These are phyloP conservation scores for Platycercus adscitus DNA, from an alignment of 2,113 vertebrate species.

Conservation along the genomic window DNA sequence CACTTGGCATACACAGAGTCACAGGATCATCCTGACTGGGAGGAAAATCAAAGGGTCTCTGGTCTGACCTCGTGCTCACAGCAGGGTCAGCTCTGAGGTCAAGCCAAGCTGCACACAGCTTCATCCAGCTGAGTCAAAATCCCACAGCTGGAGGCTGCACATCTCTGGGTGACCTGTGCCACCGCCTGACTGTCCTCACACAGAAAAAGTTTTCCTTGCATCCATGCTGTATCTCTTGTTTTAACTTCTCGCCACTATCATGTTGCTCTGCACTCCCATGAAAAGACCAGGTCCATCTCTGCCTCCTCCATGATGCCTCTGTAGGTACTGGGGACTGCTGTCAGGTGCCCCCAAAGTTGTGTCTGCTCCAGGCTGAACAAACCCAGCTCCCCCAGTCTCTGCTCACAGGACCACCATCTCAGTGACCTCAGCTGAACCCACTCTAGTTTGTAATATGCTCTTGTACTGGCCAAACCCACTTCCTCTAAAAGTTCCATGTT, in stretches of 20 bases:
- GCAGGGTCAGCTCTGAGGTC: neutral
- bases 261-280: neutral
- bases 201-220: neutral
- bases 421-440: neutral
- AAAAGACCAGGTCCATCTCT: neutral
- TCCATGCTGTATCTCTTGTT: neutral
- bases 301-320: neutral
- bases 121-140: neutral
- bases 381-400: neutral
- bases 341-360: neutral
- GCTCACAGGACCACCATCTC: neutral
- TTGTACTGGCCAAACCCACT: neutral
- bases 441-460: neutral
- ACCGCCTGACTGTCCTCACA: neutral
- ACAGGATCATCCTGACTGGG: neutral
- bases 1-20: neutral
- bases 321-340: neutral
- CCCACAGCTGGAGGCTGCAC: neutral
- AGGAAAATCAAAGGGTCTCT: neutral
- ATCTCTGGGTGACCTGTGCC: neutral
- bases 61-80: neutral
- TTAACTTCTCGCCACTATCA: accelerated
- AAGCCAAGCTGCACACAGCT: neutral
- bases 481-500: neutral
- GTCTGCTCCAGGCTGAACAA: neutral